Conservation (phyloP, 1,140 invertebrate species). For the Galleria mellonella region DNA sequence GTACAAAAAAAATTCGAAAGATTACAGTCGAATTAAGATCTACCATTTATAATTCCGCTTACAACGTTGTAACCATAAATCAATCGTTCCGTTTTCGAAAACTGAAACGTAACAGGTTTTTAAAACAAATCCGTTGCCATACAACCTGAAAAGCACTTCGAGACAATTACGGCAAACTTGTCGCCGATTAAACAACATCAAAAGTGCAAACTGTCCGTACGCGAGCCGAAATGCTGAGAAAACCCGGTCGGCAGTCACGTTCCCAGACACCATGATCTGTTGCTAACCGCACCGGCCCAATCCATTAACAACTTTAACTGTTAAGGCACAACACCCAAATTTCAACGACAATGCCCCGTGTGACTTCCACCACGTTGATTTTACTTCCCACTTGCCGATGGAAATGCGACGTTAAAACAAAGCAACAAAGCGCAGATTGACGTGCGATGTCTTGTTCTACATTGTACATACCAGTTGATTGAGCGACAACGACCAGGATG, state of each 20-base stretch:
- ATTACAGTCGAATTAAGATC: no score
- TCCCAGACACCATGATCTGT: slow-evolving; percentile 19
- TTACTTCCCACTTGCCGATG: background rate
- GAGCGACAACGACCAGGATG: slow-evolving; percentile 18
- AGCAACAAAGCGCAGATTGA: background rate
- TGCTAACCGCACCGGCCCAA: slow-evolving; percentile 17
- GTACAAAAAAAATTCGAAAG: no score
- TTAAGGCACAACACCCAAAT: background rate
- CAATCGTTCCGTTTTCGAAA: no score
- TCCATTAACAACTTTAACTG: slow-evolving; percentile 15
- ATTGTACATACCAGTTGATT: slow-evolving; percentile 17
- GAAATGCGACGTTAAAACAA: background rate
- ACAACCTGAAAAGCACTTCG: slow-evolving; percentile 15
- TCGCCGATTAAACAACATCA: background rate
- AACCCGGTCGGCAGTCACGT: slow-evolving; percentile 17
- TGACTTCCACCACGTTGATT: no score
- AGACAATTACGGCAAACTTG: no score
- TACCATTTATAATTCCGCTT: no score
- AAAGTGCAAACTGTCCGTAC: slow-evolving; percentile 11
- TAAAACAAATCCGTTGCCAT: slow-evolving; percentile 13
- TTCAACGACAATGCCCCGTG: background rate
- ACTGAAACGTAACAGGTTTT: slow-evolving; percentile 1
- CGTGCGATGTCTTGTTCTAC: slow-evolving; percentile 6
- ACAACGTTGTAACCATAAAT: no score
- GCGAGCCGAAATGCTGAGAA: slow-evolving; percentile 16